Evolutionary conservation across 2,113 vertebrate genomes (phyloP).

Genomic region (Agelaius tricolor): DNA sequence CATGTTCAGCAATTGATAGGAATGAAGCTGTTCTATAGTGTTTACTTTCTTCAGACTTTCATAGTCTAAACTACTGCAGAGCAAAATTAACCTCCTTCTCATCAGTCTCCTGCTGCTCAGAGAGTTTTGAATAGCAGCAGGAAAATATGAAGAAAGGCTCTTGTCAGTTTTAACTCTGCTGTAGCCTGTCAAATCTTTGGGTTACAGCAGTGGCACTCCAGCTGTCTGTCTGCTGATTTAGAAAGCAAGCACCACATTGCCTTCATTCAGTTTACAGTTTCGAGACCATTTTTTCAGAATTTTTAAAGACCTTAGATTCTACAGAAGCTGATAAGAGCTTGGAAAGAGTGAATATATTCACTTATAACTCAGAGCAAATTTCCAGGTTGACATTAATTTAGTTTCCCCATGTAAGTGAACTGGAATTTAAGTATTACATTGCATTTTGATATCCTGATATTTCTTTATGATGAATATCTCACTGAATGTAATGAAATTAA

Average conservation of each 20-base stretch:
- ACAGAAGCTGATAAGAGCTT: conserved; percentile 19
- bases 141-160: conserved; percentile 57
- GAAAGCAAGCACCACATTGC: background rate
- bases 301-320: background rate
- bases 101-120: conserved; percentile 22
- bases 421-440: conserved; percentile 31
- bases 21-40: background rate
- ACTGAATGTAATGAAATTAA: conserved; percentile 41
- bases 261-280: conserved; percentile 17
- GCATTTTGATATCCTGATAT: conserved; percentile 55
- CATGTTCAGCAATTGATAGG: background rate
- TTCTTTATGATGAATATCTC: conserved; percentile 52
- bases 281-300: background rate
- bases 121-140: conserved; percentile 58
- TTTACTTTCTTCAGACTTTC: conserved; percentile 27
- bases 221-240: conserved; percentile 39
- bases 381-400: conserved; percentile 42
- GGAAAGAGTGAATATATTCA: conserved; percentile 16
- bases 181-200: conserved; percentile 52
- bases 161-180: conserved; percentile 57
- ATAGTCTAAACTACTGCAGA: background rate
- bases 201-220: conserved; percentile 37
- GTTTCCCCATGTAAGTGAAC: conserved; percentile 22
- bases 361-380: conserved; percentile 22
- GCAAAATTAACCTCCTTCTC: conserved; percentile 52